Evolutionary conservation across 2,888 invertebrate species (phyloP), one percentile per base, ranked within the genome.

Genomic region (Chrysotoxum bicinctum): DNA sequence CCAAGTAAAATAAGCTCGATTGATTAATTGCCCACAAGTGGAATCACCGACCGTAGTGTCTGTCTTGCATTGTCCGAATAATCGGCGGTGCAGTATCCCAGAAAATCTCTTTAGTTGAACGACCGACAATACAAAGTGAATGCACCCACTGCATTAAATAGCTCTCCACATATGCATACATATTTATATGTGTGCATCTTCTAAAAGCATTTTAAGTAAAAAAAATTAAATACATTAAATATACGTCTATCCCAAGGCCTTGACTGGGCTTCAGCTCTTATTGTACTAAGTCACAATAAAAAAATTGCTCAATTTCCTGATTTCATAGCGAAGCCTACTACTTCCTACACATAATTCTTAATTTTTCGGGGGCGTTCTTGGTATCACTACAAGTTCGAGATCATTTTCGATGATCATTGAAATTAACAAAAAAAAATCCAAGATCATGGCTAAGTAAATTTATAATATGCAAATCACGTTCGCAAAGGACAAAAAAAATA

Each of bases 381-480:
- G 30, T 40, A 37, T 14, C 8, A 26, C 64, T 48, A 64, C n/a
- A 64, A 48, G 56, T 40, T 60, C 68, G 32, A 64, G 45, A 45
- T 43, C 66, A 48, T 54, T 66, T 68, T 69, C 6, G 75, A 62
- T 10, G 54, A 69, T 70, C 70, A 76, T 58, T 81, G 37, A 76
- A 16, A 81, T 75, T 75, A 54, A 40, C 3, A 56, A 48, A 12
- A 21, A 35, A 35, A 21, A 73, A 50, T 48, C 58, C 76, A 81
- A 79, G 79, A 79, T 79, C 79, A 73, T 35, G 66, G 50, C 76
- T 58, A 48, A 64, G 43, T 58, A 14, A n/a, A n/a, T n/a, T n/a
- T n/a, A n/a, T n/a, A n/a, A n/a, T 76, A 76, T 81, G 76, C 66
- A 81, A 81, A 80, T 80, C 32, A 52, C 37, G 54, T 19, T 40